Conservation (phyloP, 2,797 vertebrate genomes). For the Acropternis orthonyx region DNA sequence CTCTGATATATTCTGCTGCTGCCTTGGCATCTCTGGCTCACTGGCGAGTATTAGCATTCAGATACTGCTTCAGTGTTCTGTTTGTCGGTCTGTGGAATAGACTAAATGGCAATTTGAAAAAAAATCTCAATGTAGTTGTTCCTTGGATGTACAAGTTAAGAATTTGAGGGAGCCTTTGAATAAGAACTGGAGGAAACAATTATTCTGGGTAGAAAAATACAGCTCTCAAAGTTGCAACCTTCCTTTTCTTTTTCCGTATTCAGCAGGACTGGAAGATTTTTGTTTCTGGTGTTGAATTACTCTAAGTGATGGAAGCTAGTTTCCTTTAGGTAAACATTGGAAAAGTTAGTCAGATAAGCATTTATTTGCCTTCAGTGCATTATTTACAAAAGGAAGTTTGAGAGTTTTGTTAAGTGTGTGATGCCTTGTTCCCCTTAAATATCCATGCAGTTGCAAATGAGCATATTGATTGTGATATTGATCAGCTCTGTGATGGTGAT, state of each 20-base stretch:
- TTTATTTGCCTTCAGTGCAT: background rate
- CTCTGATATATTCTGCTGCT: background rate
- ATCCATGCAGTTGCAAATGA: background rate
- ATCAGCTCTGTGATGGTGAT: background rate
- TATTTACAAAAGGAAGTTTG: background rate
- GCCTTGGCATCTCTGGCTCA: background rate
- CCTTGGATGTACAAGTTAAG: background rate
- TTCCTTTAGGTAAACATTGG: background rate
- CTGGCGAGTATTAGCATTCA: background rate
- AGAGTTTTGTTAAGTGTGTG: background rate
- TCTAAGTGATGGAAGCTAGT: background rate
- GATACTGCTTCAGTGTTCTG: background rate
- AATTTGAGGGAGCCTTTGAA: background rate
- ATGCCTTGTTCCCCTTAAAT: background rate
- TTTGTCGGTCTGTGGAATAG: background rate
- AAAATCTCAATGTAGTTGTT: background rate
- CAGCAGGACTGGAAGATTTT: background rate
- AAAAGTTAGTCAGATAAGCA: background rate
- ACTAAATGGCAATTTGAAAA: background rate
- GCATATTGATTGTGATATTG: constrained; percentile 19
- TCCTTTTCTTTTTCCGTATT: background rate
- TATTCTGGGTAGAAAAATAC: background rate
- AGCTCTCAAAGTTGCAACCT: background rate
- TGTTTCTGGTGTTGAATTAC: background rate
- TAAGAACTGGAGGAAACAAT: background rate